Base-by-base conservation (phyloP, 2,888 invertebrate species). In the Epiblema foenella region DNA sequence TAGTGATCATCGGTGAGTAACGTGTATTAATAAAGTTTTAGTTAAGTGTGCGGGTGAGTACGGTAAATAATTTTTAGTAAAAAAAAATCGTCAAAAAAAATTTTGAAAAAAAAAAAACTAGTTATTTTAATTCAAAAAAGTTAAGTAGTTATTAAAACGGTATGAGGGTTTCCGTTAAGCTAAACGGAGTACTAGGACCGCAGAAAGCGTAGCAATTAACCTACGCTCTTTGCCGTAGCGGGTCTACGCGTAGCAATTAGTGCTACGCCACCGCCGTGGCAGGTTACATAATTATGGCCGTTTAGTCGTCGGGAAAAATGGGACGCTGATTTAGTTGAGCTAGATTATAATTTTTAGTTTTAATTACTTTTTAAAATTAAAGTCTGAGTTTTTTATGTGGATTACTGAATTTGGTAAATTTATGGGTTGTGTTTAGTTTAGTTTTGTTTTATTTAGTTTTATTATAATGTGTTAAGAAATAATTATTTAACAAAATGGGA, bases 1-100 rank as follows among this genome's bases (percentile, higher is more conserved):
- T 91, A 92, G 92, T 93, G 91, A 91, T 85, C 87, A 88, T 89
- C 90, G 92, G 93, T 93, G 80, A 91, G 93, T 90, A 59, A 46
- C 42, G 67, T 67, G 67, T 39, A 24, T 64, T 54, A 37, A 51
- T 0, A 39, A 54, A 68, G 68, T 71, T 73, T 73, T 63, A 39
- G 15, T 33, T 42, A 33, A 64, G 46, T 37, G 59, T 33, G 11
- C 10, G 17, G 59, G 59, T 66, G 52, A 64, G 69, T 65, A 54
- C 7, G n/a, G 11, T 17, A 39, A 39, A 58, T 58, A 49, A n/a
- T 20, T 33, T 52, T 52, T 20, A 57, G 18, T 8, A 10, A 33
- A 29, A 10, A 42, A 46, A 33, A 46, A n/a, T 4, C 10, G 8
- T 52, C 42, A 11, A 24, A 24, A 24, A 24, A 24, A 24, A 24